Evolutionary conservation across 2,797 vertebrate genomes (phyloP).

Genomic region (Choloepus didactylus): DNA sequence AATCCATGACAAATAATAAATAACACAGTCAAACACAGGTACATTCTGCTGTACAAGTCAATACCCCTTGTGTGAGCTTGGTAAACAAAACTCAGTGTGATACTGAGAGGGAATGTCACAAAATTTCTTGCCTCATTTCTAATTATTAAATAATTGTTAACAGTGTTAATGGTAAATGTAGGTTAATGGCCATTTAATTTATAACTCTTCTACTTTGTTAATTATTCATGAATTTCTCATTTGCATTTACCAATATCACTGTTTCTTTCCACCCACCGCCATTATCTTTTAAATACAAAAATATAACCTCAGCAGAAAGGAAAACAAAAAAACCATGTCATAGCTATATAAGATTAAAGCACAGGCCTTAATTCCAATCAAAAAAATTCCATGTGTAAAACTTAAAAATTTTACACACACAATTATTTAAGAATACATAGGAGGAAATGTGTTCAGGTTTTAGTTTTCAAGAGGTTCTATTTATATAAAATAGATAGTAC

Average conservation of each 20-base stretch:
- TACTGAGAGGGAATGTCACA: neutral
- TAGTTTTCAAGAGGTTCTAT: neutral
- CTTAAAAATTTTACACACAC: neutral
- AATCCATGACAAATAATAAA: neutral
- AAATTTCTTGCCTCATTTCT: neutral
- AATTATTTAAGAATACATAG: neutral
- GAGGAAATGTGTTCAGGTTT: neutral
- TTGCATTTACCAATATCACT: neutral
- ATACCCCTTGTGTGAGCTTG: neutral
- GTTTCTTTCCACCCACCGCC: neutral
- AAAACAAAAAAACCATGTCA: neutral
- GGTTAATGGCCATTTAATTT: neutral
- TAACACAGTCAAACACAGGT: neutral
- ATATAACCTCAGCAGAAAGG: neutral
- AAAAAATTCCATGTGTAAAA: neutral
- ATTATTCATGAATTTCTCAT: neutral
- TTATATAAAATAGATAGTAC: neutral
- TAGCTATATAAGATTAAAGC: neutral
- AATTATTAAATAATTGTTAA: neutral
- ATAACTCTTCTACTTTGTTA: neutral
- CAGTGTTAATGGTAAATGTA: neutral
- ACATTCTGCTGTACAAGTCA: neutral
- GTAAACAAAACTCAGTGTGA: neutral
- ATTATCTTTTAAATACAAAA: conserved; percentile 21
- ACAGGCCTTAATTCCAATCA: neutral